A percentile compares a stretch with the other conserved stretches of the same genome.
Evolutionary conservation across 1,140 invertebrate genomes (phyloP).

Genomic region (Drosophila yakuba): DNA sequence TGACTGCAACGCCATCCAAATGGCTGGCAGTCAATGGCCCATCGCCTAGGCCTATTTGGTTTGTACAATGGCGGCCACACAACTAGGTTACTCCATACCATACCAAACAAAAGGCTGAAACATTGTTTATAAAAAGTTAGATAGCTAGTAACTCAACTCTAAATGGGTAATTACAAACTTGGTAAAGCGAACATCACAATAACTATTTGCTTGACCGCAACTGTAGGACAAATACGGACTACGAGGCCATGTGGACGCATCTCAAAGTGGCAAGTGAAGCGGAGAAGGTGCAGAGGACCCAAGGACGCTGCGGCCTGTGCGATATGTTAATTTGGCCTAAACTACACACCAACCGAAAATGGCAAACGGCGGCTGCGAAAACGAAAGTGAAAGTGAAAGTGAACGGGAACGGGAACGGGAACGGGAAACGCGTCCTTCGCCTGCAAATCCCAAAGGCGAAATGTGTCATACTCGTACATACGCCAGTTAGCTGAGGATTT

Average conservation of each 20-base stretch:
- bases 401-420: constrained; percentile 9
- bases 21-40: constrained; percentile 53
- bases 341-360: constrained; percentile 44
- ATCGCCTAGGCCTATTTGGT: constrained; percentile 50
- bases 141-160: too few species aligned
- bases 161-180: too few species aligned
- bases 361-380: constrained; percentile 9
- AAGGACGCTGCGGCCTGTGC: constrained; percentile 60
- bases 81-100: not conserved
- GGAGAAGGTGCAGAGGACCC: constrained; percentile 32
- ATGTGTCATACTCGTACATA: constrained; percentile 65
- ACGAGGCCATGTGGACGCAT: constrained; percentile 14
- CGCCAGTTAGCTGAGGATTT: constrained; percentile 57
- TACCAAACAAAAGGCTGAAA: too few species aligned
- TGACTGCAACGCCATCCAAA: constrained; percentile 40
- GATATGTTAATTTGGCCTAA: constrained; percentile 78
- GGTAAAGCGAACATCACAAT: not conserved
- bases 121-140: too few species aligned
- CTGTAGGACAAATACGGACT: not conserved
- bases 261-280: constrained; percentile 75
- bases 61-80: not conserved
- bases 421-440: constrained; percentile 28
- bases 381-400: not conserved
- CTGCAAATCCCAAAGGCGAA: constrained; percentile 44
- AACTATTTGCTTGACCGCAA: not conserved